Evolutionary conservation across 2,888 invertebrate species (phyloP), one percentile per base, ranked within the genome.

Genomic region (Mythimna albipuncta): DNA sequence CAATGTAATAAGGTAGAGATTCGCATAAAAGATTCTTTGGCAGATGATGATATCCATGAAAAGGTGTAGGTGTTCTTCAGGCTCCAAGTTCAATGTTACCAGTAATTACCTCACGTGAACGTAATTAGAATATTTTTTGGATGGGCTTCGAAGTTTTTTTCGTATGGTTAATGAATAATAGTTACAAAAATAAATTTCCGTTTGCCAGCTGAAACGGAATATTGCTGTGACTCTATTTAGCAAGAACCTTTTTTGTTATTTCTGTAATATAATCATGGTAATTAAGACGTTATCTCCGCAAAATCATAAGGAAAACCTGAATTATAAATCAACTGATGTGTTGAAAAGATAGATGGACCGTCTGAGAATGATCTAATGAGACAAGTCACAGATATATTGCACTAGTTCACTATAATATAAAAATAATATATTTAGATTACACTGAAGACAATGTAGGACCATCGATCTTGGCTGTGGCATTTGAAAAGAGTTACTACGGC

Each of bases 31-130:
- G 32, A 11, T 67, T 66, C 7, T 77, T 80, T 82, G 83, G 80
- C 80, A 75, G 62, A 64, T 50, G 62, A 68, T 66, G 68, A 38
- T 59, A 64, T 61, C 38, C 62, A 69, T 66, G 72, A 75, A 66
- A 66, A 72, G 78, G 81, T 72, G 77, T 72, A 76, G 76, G 79
- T 91, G 91, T 87, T 89, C 89, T 87, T 89, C 89, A 86, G 86
- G 83, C 89, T 87, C 87, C 94, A 95, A 95, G 94, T 94, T 95
- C 94, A 95, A 94, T 94, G 94, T 91, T 93, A 85, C 71, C 65
- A 61, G 88, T 93, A 93, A 93, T 94, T 94, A 91, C 86, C 88
- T 88, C 85, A 88, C 89, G 84, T 87, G 79, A 73, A 81, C 76
- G 88, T 90, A 91, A 93, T 92, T 93, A 93, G 89, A 88, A 77